A percentile compares a stretch with the other conserved stretches of the same genome.
Evolutionary conservation across 2,888 invertebrate species (phyloP).

Genomic region (Heliconius erato): DNA sequence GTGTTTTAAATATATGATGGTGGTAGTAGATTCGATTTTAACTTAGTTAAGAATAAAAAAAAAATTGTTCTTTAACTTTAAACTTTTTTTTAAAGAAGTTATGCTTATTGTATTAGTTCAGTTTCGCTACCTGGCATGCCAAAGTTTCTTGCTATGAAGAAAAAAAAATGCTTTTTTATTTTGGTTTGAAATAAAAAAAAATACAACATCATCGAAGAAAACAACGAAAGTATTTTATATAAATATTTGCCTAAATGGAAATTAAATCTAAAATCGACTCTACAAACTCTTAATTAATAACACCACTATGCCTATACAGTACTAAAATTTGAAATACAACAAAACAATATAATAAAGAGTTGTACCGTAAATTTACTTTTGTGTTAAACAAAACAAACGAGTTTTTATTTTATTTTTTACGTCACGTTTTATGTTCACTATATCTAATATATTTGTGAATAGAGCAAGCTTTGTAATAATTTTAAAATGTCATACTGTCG

Average conservation of each 20-base stretch:
- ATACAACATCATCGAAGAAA: no score
- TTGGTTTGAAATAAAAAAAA: no score
- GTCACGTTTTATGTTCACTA: not conserved
- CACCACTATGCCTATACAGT: not conserved
- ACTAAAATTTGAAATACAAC: not conserved
- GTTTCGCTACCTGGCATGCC: no score
- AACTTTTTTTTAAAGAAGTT: no score
- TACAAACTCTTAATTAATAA: not conserved
- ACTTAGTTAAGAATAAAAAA: not conserved
- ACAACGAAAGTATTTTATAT: not conserved
- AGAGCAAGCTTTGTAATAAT: not conserved
- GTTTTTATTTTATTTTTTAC: constrained; percentile 11
- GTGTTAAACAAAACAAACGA: not conserved
- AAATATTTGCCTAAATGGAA: not conserved
- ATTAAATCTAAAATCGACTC: not conserved
- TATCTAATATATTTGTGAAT: not conserved
- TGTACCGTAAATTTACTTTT: not conserved
- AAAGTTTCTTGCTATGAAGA: no score
- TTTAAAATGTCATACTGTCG: not conserved
- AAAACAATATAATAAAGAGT: not conserved
- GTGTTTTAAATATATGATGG: not conserved
- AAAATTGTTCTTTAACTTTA: no score
- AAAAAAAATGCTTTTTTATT: no score
- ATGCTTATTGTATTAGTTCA: no score
- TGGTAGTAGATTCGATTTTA: not conserved